Base-by-base conservation (phyloP, 2,888 invertebrate species). In the Mycogona germanica region DNA sequence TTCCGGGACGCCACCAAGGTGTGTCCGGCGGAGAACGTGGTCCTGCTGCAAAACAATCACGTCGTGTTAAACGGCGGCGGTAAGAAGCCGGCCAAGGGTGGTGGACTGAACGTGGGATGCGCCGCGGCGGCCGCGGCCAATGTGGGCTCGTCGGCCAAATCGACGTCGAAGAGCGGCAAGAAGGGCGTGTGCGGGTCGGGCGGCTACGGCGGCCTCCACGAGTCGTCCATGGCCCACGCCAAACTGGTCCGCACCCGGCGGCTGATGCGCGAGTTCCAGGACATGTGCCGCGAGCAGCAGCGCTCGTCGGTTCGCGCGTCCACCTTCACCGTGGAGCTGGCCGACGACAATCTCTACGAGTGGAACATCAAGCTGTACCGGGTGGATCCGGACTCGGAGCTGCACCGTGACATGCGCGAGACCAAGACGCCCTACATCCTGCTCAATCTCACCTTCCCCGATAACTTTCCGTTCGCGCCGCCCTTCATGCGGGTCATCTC, bases 381-480 rank as follows among this genome's bases (percentile, higher is more conserved):
- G 66, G 79, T 88, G 62, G 88, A 88, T 72, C 79, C 83, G 1
- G 87, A 88, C 66, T 87, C 86, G 66, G 84, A 85, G 60, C 73
- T 88, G 62, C 60, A 60, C 38, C 55, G 60, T 50, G 88, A 88
- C 69, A 82, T 88, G 78, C 76, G 78, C 53, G 86, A 87, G 67
- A 71, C 85, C 58, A 80, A 80, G 63, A 78, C 87, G 59, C 73
- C 79, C 19, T 76, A 79, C 69, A 87, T 88, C 63, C 74, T 86
- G 60, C 74, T 88, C 41, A 61, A 61, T 44, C 55, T 64, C 25
- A 59, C 59, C 60, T 88, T 88, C 71, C 88, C 88, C 17, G 86
- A 88, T 65, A 87, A 87, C 68, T 88, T 88, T 65, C 88, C 88
- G 40, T 88, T 88, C 66, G 84, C 85, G 38, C 88, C 88, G 50